Percentiles rank a stretch among this genome's conserved stretches.
Evolutionary conservation across 1,140 invertebrate genomes (phyloP).

Genomic region (Temnothorax curvispinosus): DNA sequence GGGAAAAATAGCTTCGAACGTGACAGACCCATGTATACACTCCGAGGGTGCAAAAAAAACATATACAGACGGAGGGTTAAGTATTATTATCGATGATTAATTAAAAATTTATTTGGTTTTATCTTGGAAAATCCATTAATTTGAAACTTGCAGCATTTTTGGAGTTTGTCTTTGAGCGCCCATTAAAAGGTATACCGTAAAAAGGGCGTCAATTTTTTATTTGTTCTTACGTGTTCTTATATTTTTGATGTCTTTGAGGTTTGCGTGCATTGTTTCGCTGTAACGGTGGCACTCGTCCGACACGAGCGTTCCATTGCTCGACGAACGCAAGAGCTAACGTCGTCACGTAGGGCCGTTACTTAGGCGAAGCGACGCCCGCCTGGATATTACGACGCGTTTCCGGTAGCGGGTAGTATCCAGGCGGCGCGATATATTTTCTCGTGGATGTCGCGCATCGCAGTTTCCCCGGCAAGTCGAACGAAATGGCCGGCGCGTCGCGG

Average conservation of each 20-base stretch:
- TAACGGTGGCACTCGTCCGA: neutral
- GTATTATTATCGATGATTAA: neutral
- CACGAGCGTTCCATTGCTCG: neutral
- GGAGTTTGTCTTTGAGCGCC: neutral
- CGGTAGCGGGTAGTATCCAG: conserved; percentile 30
- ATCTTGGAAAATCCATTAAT: neutral
- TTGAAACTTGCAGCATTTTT: neutral
- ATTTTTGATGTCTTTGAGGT: neutral
- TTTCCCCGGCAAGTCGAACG: conserved; percentile 10
- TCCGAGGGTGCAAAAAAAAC: too few relatives aligned
- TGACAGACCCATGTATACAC: too few relatives aligned
- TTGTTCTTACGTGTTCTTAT: too few relatives aligned
- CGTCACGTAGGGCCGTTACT: conserved; percentile 46
- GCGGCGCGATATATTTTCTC: conserved; percentile 36
- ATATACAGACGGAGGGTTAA: too few relatives aligned
- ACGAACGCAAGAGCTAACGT: conserved; percentile 15
- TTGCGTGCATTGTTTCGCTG: neutral
- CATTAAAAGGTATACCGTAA: neutral
- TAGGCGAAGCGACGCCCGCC: conserved; percentile 32
- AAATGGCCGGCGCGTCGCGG: conserved; percentile 19
- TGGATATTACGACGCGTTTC: conserved; percentile 51
- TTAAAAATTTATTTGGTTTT: neutral
- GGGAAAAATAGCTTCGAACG: too few relatives aligned
- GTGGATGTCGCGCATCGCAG: conserved; percentile 26
- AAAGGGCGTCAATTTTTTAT: neutral